A percentile compares a stretch with the other conserved stretches of the same genome.
These are phyloP conservation scores for Orthochromis indermauri DNA, from an alignment of 2,113 vertebrate genomes.

Conservation along the genomic window DNA sequence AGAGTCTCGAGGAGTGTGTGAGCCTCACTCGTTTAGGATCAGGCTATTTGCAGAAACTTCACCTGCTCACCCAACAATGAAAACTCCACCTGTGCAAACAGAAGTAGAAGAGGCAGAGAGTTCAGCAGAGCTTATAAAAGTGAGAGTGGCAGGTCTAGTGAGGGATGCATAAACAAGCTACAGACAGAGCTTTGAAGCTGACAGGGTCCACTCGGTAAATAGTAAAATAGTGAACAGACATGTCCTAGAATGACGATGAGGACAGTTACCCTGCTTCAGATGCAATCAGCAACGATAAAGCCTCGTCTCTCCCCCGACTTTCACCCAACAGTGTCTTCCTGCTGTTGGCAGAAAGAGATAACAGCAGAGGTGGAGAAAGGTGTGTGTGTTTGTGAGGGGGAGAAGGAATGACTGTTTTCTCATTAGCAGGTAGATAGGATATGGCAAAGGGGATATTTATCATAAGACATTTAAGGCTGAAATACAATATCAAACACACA, in stretches of 20 bases:
- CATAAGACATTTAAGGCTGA: background rate
- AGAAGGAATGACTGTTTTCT: background rate
- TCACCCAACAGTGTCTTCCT: background rate
- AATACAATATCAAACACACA: background rate
- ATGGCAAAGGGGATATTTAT: background rate
- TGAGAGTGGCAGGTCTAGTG: background rate
- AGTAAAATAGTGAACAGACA: background rate
- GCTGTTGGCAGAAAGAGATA: background rate
- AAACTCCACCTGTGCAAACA: background rate
- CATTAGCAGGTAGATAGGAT: background rate
- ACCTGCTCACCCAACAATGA: background rate
- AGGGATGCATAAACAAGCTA: background rate
- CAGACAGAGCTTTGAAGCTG: background rate
- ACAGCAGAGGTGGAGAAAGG: background rate
- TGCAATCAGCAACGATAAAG: constrained; percentile 15
- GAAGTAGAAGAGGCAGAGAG: background rate
- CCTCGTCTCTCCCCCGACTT: background rate
- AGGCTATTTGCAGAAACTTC: background rate
- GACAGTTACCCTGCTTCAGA: background rate
- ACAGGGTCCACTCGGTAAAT: background rate
- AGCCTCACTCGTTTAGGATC: background rate
- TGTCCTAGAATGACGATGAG: background rate
- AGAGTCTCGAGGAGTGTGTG: background rate
- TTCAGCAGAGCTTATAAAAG: background rate
- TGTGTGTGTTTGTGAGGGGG: background rate